Conservation (phyloP, 2,888 invertebrate species). For the Eutolmus rufibarbis region DNA sequence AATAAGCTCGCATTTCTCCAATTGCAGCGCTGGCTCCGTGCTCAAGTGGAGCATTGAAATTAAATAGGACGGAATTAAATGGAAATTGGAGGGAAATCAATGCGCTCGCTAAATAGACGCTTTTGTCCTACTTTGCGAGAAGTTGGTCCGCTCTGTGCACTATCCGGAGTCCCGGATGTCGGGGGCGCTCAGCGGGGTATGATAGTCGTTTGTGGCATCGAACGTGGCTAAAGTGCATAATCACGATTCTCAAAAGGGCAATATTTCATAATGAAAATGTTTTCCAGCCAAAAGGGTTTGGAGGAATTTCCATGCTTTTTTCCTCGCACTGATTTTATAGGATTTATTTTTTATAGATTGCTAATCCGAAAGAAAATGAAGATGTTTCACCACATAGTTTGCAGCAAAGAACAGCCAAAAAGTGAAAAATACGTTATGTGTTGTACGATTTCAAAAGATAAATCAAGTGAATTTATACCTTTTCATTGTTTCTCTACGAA, state of each 20-base stretch:
- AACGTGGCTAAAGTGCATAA: neutral
- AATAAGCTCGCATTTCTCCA: neutral
- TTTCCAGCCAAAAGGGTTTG: neutral
- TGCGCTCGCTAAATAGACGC: neutral
- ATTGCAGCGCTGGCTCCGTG: neutral
- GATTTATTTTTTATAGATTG: too few relatives aligned
- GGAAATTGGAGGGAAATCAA: neutral
- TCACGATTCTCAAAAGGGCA: neutral
- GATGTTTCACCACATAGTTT: too few relatives aligned
- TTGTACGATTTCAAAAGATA: too few relatives aligned
- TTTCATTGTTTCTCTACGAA: too few relatives aligned
- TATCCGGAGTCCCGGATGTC: neutral
- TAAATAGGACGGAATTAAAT: slow-evolving; percentile 3
- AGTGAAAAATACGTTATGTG: too few relatives aligned
- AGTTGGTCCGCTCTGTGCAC: neutral
- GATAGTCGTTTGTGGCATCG: neutral
- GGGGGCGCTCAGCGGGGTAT: neutral
- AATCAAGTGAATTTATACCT: too few relatives aligned
- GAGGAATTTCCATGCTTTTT: neutral
- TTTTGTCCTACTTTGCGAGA: neutral
- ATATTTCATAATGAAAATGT: neutral
- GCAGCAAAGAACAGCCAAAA: too few relatives aligned
- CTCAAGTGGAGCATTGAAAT: neutral
- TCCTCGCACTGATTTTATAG: too few relatives aligned
- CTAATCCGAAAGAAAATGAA: too few relatives aligned